phyloP scores from a whole-genome alignment of 2,888 invertebrate species.

The Eurytoma californica region DNA sequence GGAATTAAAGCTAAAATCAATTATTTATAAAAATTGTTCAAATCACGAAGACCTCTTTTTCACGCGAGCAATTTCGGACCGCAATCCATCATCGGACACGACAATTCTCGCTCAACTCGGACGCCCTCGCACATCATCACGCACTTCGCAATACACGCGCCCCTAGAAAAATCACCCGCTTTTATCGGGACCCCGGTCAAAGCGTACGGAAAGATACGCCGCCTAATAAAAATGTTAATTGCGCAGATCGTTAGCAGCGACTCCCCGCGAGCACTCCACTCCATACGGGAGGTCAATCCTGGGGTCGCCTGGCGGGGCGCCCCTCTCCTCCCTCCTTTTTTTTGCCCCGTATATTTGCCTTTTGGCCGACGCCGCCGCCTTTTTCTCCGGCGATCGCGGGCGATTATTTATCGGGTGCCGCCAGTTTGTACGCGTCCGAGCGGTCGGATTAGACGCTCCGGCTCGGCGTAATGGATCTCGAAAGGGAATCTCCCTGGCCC shows the following conservation, averaged over 20 bases:
- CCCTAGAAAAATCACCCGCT: conserved; percentile 15
- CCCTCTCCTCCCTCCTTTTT: conserved; percentile 55
- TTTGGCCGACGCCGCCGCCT: neutral
- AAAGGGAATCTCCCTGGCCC: neutral
- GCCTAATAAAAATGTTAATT: conserved; percentile 74
- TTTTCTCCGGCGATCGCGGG: neutral
- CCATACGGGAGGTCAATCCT: conserved; percentile 68
- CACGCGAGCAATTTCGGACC: neutral
- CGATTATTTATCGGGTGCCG: conserved; percentile 46
- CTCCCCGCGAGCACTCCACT: conserved; percentile 70
- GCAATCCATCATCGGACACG: conserved; percentile 32
- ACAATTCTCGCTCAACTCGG: conserved; percentile 10
- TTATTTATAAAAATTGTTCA: too few relatives aligned
- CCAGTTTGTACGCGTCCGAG: conserved; percentile 12
- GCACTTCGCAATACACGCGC: neutral
- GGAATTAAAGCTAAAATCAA: too few relatives aligned
- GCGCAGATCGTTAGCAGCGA: conserved; percentile 72
- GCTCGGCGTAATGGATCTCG: conserved; percentile 23
- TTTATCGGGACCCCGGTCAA: neutral
- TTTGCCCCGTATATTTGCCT: conserved; percentile 11
- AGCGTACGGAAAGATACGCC: conserved; percentile 45
- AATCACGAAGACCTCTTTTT: neutral
- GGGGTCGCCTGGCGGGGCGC: conserved; percentile 73
- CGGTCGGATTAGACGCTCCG: conserved; percentile 59
- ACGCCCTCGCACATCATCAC: conserved; percentile 2